Evolutionary conservation across 2,888 invertebrate species (phyloP), one percentile per base, ranked within the genome.

Genomic region (Eristalis tenax): DNA sequence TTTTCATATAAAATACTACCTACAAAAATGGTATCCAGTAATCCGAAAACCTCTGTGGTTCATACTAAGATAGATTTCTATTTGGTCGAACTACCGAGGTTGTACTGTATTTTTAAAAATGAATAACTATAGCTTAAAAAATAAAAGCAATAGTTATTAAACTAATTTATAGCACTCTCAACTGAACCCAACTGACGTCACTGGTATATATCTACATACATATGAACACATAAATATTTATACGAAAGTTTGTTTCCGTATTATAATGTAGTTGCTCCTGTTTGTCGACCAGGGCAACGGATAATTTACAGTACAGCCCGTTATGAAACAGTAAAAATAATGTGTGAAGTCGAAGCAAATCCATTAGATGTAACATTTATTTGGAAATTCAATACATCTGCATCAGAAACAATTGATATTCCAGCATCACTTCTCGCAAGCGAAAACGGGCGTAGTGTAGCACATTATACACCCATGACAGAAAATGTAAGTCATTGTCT

Each of bases 301-400:
- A 95, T 94, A 89, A 94, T 95, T 15, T 96, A 95, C 91, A 96
- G 96, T 32, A 95, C 96, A n/a, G 96, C 96, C 13, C 94, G 96
- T 18, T 95, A 95, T 88, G 96, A 97, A 92, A 94, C 94, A 11
- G 95, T 95, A 56, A 94, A 94, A 90, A 94, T 96, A 88, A 93
- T 94, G n/a, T 97, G 96, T 92, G 96, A 96, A 91, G 93, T 96
- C 78, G 96, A 96, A 90, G 96, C 96, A 43, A 96, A 96, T 93
- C 97, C 97, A 22, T 92, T 94, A 76, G 95, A 95, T 89, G 94
- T 96, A 50, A 94, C 94, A 89, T 96, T 96, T 93, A 94, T 94
- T 83, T 96, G 96, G 96, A 96, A 95, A 93, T 96, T 97, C 93
- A 97, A 97, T 94, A 96, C 96, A 91, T 95, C 95, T 59, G 90